A percentile compares a stretch with the other conserved stretches of the same genome.
These are phyloP conservation scores for Macaca nemestrina DNA, from an alignment of 2,113 vertebrate genomes.

Conservation along the genomic window DNA sequence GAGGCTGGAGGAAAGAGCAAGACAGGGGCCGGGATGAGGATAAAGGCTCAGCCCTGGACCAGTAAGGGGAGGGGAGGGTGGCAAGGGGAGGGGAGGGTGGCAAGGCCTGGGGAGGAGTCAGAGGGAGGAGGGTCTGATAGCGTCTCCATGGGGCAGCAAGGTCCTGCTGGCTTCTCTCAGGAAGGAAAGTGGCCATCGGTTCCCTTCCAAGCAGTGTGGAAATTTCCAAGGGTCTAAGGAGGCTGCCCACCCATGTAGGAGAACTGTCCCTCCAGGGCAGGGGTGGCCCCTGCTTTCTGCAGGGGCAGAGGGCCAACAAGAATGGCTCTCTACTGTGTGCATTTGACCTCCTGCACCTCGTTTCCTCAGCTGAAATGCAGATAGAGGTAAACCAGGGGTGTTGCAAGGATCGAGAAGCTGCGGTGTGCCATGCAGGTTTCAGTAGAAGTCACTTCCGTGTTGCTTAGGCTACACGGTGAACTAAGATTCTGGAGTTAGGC, in stretches of 20 bases:
- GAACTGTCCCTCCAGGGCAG: neutral
- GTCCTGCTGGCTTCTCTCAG: neutral
- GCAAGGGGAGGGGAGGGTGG: neutral
- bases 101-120: fast-evolving
- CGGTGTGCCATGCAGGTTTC: fast-evolving
- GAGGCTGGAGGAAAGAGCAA: neutral
- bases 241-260: neutral
- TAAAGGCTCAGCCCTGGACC: neutral
- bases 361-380: neutral
- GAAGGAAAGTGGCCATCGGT: neutral
- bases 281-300: neutral
- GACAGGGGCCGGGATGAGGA: neutral
- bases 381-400: fast-evolving
- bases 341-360: neutral
- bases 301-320: neutral
- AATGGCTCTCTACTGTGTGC: neutral
- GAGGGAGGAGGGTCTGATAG: neutral
- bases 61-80: no score
- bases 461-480: no score
- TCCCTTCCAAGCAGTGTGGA: neutral
- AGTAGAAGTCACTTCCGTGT: fast-evolving
- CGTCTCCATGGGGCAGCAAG: fast-evolving
- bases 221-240: neutral
- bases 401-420: fast-evolving
- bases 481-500: neutral